Percentiles rank a stretch among this genome's conserved stretches.
Conservation (phyloP, 2,113 vertebrate genomes). For the Myotis davidii region DNA sequence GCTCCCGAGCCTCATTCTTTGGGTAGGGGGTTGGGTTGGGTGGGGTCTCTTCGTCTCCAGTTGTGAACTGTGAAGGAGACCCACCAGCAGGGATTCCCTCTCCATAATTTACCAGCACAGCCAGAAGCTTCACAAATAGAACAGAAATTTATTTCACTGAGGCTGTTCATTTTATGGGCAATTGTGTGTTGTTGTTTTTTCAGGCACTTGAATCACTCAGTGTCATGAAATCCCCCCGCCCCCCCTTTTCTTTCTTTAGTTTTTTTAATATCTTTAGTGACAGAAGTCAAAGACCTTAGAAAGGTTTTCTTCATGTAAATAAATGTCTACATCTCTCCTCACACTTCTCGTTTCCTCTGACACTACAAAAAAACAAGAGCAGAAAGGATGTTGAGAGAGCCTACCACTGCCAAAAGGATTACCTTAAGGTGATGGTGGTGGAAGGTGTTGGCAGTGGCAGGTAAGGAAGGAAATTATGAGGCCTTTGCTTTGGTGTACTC, state of each 20-base stretch:
- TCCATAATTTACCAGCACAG: background rate
- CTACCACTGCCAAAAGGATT: background rate
- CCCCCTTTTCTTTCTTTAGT: background rate
- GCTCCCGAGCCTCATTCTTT: background rate
- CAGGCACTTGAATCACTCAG: conserved; percentile 18
- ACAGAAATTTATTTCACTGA: conserved; percentile 5
- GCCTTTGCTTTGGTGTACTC: too few relatives aligned
- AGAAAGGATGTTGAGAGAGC: background rate
- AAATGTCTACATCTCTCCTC: background rate
- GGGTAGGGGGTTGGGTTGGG: conserved; percentile 11
- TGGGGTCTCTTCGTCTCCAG: conserved; percentile 43
- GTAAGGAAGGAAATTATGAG: background rate
- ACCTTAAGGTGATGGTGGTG: background rate
- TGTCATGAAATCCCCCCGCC: background rate
- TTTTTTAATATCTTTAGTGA: conserved; percentile 11
- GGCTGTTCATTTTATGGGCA: conserved; percentile 55
- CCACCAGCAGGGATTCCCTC: background rate
- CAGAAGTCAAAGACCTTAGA: background rate
- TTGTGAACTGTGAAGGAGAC: conserved; percentile 25
- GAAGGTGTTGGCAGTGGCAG: background rate
- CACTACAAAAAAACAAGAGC: background rate
- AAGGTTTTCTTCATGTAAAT: conserved; percentile 9
- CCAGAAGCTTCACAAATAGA: conserved; percentile 15
- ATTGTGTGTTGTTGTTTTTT: conserved; percentile 23
- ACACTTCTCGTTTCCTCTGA: background rate